Base-by-base conservation (phyloP, 37 sponge, comb jelly and placozoan species). In the Chondrilla cf. caribensis region DNA sequence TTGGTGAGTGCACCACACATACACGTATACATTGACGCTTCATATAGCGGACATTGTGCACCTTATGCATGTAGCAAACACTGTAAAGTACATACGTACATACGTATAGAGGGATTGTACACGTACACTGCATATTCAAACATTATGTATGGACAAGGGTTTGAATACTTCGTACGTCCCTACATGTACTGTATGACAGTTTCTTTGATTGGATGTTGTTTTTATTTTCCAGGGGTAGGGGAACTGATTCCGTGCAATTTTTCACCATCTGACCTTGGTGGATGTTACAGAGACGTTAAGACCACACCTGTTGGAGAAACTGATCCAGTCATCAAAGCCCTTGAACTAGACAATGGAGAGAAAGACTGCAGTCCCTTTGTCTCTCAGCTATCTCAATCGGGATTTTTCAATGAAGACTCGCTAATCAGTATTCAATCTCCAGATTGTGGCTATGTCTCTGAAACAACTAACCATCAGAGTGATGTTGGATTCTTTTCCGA, bases 361-460 rank as follows among this genome's bases (percentile, higher is more conserved):
- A 17, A 28, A 67, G 35, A n/a, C 26, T 6, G 11, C 51, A 47
- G 11, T 47, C 51, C 51, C 51, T 47, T 47, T 11, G 11, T 47
- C 51, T 47, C 35, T 67, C 68, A 28, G 11, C 17, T 33, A 8
- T 28, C 35, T 31, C 60, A 26, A 2, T 18, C 29, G 68, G 68
- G 35, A 28, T 17, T 17, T 31, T 33, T 67, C 17, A 17, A 67
- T 67, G 68, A 67, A 33, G 68, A 67, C 29, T 33, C 35, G 35
- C 29, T 2, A 7, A 33, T 67, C 68, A 67, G 35, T 33, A 18
- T 67, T 17, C 68, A 26, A 32, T 67, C 68, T 32, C 60, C 60
- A 59, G 68, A 67, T 67, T 1, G 32, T 67, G 68, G 68, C 35
- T 67, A 67, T 29, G 31, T 31, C 68, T 67, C 68, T 67, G 68